phyloP scores from a whole-genome alignment of 2,113 vertebrate genomes.

The Taurulus bubalis region DNA sequence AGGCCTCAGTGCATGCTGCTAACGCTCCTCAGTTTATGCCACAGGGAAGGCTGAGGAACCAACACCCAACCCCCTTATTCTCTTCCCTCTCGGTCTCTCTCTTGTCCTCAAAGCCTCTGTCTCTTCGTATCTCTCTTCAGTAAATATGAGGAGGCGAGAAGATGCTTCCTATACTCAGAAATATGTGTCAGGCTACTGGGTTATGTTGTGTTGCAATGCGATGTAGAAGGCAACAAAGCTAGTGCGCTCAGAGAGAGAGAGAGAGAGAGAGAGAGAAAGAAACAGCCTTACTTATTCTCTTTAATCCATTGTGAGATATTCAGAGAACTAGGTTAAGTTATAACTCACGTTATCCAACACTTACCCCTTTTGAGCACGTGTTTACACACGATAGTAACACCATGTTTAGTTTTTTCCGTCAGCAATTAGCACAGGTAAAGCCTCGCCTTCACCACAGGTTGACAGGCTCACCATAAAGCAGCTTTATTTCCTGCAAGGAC shows the following conservation, averaged over 20 bases:
- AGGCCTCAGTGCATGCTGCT: slow-evolving; percentile 72
- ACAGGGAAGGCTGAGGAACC: slow-evolving; percentile 76
- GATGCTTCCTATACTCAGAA: slow-evolving; percentile 78
- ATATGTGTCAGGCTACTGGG: slow-evolving; percentile 73
- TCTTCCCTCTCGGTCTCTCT: slow-evolving; percentile 54
- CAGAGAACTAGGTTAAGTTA: slow-evolving; percentile 71
- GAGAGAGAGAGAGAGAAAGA: slow-evolving; percentile 58
- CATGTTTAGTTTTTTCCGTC: slow-evolving; percentile 62
- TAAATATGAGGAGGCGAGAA: slow-evolving; percentile 73
- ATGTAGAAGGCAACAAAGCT: slow-evolving; percentile 69
- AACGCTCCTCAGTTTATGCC: slow-evolving; percentile 71
- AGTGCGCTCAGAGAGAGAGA: slow-evolving; percentile 42
- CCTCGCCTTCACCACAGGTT: slow-evolving; percentile 89
- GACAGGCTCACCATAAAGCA: slow-evolving; percentile 89
- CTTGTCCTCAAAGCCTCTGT: slow-evolving; percentile 76
- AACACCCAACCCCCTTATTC: slow-evolving; percentile 59
- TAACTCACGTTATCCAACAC: slow-evolving; percentile 53
- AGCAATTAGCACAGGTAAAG: slow-evolving; percentile 76
- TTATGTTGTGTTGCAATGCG: slow-evolving; percentile 65
- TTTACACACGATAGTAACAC: slow-evolving; percentile 10
- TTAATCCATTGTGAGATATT: slow-evolving; percentile 66
- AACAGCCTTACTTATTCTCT: slow-evolving; percentile 63
- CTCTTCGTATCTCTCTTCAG: slow-evolving; percentile 70
- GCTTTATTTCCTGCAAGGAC: slow-evolving; percentile 82
- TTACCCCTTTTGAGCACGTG: slow-evolving; percentile 18